A percentile compares a stretch with the other conserved stretches of the same genome.
Evolutionary conservation across 2,113 vertebrate genomes (phyloP).

Genomic region (Setophaga kirtlandii): DNA sequence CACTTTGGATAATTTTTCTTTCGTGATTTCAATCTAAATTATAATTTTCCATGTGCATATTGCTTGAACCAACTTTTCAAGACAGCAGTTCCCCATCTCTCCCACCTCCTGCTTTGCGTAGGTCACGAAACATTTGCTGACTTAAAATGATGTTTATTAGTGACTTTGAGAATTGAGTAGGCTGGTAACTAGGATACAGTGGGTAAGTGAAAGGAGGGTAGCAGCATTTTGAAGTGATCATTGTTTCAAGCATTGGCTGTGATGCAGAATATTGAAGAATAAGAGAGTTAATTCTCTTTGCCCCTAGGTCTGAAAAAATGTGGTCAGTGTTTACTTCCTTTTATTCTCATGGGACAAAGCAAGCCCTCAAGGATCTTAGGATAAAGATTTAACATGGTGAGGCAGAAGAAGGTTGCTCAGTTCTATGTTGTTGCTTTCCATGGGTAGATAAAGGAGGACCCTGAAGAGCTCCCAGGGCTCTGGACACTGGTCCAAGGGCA

Average conservation of each 20-base stretch:
- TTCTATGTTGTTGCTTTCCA: not conserved
- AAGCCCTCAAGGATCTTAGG: not conserved
- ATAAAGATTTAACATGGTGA: not conserved
- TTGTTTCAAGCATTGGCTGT: not conserved
- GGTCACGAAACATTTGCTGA: constrained; percentile 13
- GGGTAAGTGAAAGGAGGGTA: not conserved
- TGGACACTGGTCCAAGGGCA: not conserved
- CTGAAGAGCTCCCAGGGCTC: not conserved
- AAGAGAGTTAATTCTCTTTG: not conserved
- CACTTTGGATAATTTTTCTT: not conserved
- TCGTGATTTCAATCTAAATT: not conserved
- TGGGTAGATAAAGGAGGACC: not conserved
- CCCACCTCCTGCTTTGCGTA: not conserved
- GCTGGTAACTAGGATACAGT: constrained; percentile 40
- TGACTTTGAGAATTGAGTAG: constrained; percentile 28
- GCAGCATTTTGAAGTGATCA: not conserved
- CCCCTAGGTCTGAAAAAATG: not conserved
- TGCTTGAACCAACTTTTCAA: not conserved
- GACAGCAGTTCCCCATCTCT: not conserved
- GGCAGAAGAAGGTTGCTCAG: not conserved
- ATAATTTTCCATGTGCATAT: not conserved
- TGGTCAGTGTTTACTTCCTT: not conserved
- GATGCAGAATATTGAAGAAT: not conserved
- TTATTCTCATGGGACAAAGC: not conserved
- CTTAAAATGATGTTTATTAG: constrained; percentile 7